These are phyloP conservation scores for Melanocharis versteri DNA, from an alignment of 2,113 vertebrate genomes.

Conservation along the genomic window DNA sequence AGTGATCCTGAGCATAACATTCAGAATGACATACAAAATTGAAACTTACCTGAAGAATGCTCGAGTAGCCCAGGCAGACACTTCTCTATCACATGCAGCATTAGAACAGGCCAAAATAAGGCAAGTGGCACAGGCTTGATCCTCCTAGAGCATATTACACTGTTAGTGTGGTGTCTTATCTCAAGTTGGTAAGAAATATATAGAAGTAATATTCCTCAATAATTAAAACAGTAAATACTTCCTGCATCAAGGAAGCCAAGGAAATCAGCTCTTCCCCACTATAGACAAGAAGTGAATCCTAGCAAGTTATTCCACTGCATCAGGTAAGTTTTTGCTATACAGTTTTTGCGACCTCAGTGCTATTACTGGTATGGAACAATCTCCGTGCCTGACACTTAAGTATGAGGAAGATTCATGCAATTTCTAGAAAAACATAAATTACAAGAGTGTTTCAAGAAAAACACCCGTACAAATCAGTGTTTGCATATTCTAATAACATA, in stretches of 20 bases:
- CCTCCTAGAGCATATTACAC: conserved; percentile 74
- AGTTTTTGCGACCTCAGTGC: background rate
- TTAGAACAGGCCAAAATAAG: conserved; percentile 92
- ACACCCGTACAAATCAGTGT: background rate
- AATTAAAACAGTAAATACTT: background rate
- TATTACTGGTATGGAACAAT: background rate
- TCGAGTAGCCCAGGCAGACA: conserved; percentile 91
- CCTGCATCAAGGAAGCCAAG: background rate
- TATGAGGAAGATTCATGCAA: background rate
- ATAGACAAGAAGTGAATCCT: background rate
- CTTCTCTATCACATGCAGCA: conserved; percentile 86
- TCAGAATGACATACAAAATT: background rate
- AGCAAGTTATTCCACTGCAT: background rate
- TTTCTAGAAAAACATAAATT: background rate
- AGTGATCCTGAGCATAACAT: background rate
- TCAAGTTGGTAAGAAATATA: background rate
- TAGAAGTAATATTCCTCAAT: background rate
- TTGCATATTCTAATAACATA: background rate
- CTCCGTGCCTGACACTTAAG: background rate
- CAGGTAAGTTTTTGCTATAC: background rate
- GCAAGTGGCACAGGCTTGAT: conserved; percentile 92
- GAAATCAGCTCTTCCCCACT: background rate
- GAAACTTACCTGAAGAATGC: conserved; percentile 90
- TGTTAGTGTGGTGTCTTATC: background rate
- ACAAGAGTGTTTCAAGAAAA: background rate